Conservation (phyloP, 2,888 invertebrate species). For the Lasioglossum pauxillum region DNA sequence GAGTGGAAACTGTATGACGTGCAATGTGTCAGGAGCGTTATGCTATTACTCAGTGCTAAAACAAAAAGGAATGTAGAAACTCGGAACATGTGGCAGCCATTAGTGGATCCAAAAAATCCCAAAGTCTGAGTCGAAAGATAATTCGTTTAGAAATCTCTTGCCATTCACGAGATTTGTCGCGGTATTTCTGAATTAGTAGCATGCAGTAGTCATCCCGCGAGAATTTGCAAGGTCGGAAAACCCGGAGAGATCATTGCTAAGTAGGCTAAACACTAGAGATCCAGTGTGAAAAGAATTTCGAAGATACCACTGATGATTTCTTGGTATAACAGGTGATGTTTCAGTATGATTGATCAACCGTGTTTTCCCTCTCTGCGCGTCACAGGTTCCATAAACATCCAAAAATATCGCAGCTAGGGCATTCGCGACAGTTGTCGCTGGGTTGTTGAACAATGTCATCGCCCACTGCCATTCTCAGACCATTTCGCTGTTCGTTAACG, state of each 20-base stretch:
- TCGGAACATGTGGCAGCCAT: background rate
- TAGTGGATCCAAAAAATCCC: background rate
- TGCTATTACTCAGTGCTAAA: background rate
- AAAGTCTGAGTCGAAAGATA: background rate
- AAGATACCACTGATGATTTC: background rate
- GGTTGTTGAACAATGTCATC: background rate
- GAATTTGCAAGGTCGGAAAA: background rate
- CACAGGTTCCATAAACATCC: background rate
- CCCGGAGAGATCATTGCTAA: background rate
- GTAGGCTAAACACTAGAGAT: background rate
- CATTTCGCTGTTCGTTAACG: slow-evolving; percentile 6
- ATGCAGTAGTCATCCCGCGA: background rate
- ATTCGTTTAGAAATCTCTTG: background rate
- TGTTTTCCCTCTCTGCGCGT: background rate
- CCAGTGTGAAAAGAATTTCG: background rate
- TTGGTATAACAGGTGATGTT: background rate
- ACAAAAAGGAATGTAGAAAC: background rate
- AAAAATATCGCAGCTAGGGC: background rate
- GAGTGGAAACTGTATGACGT: background rate
- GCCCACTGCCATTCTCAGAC: background rate
- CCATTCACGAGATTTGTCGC: background rate
- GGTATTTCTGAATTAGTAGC: background rate
- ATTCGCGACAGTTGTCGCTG: background rate
- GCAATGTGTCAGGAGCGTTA: background rate
- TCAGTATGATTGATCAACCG: background rate